These are phyloP conservation scores for Thunnus maccoyii DNA, from an alignment of 2,113 vertebrate genomes.

Conservation along the genomic window DNA sequence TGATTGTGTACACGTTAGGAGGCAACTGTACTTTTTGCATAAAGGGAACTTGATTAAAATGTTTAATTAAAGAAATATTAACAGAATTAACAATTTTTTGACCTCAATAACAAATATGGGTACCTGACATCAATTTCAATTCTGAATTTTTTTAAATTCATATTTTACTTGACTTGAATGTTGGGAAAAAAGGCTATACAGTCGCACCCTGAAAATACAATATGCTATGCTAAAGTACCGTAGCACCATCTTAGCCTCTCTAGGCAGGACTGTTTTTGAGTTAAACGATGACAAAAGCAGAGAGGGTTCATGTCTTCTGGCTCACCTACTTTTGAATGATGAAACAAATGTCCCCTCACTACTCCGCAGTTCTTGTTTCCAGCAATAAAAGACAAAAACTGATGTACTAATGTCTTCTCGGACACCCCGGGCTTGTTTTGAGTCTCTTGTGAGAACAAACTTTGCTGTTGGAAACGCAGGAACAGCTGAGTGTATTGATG, in stretches of 20 bases:
- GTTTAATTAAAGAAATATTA: conserved; percentile 45
- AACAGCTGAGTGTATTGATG: conserved; percentile 7
- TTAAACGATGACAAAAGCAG: conserved; percentile 27
- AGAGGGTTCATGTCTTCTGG: conserved; percentile 14
- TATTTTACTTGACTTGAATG: conserved; percentile 4
- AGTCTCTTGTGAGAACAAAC: conserved; percentile 15
- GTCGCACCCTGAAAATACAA: conserved; percentile 18
- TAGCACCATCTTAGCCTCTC: conserved; percentile 53
- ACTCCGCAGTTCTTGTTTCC: not conserved
- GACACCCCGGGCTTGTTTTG: not conserved
- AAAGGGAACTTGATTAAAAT: not conserved
- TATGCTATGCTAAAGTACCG: conserved; percentile 31
- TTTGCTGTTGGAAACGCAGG: not conserved
- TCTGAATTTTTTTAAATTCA: conserved; percentile 28
- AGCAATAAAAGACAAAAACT: not conserved
- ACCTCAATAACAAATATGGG: conserved; percentile 18
- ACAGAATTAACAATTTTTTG: conserved; percentile 37
- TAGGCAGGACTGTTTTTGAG: conserved; percentile 14
- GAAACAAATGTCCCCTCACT: conserved; percentile 23
- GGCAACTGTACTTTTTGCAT: not conserved
- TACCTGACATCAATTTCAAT: conserved; percentile 33
- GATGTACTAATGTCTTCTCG: not conserved
- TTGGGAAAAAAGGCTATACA: not conserved
- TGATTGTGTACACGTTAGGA: conserved; percentile 9
- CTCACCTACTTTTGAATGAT: not conserved